Conservation (phyloP, 2,888 invertebrate species). For the Spisula solida region DNA sequence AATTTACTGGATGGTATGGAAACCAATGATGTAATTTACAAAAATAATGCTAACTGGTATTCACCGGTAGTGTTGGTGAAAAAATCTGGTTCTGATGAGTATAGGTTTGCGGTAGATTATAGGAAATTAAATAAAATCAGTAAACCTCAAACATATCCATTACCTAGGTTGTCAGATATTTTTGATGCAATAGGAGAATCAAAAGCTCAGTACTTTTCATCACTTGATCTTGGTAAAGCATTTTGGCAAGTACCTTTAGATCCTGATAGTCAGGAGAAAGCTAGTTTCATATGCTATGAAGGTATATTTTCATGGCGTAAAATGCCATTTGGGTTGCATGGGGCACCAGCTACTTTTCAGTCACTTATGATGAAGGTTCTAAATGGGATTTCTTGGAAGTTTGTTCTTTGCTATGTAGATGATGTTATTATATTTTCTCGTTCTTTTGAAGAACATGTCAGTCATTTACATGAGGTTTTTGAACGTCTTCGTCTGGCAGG, state of each 20-base stretch:
- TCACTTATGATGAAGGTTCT: constrained; percentile 52
- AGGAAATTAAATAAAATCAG: constrained; percentile 60
- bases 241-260: constrained; percentile 64
- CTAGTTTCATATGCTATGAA: constrained; percentile 61
- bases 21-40: constrained; percentile 43
- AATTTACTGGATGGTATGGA: constrained; percentile 46
- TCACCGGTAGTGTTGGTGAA: constrained; percentile 52
- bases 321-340: constrained; percentile 58
- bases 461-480: constrained; percentile 53
- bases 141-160: constrained; percentile 52
- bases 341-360: constrained; percentile 51
- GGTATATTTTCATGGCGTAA: constrained; percentile 55
- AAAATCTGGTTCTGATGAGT: constrained; percentile 9
- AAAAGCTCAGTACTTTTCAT: constrained; percentile 58
- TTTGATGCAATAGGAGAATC: constrained; percentile 64
- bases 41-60: constrained; percentile 57
- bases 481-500: constrained; percentile 25
- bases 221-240: constrained; percentile 58
- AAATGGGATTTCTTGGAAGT: constrained; percentile 47
- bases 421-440: constrained; percentile 51
- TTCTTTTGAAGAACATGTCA: constrained; percentile 43
- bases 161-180: constrained; percentile 64
- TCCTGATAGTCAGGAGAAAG: constrained; percentile 43
- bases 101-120: background rate
- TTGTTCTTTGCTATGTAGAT: constrained; percentile 54